Conservation (phyloP, 2,888 invertebrate genomes). For the Sarcophaga rosellei region DNA sequence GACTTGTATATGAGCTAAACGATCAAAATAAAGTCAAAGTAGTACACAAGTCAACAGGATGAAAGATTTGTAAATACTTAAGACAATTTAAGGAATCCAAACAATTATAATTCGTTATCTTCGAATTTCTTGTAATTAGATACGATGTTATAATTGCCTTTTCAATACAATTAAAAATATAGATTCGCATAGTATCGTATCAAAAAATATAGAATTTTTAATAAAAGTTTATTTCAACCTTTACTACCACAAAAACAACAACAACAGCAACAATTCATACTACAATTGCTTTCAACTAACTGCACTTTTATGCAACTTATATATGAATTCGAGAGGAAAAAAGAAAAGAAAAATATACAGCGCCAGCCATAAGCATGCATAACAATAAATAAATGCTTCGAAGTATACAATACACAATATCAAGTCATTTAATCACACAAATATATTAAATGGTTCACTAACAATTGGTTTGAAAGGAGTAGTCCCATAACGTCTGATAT, state of each 20-base stretch:
- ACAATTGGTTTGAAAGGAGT: neutral
- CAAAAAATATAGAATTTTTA: slow-evolving; percentile 17
- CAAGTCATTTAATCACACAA: neutral
- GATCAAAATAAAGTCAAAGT: neutral
- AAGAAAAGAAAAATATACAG: neutral
- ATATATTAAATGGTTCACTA: slow-evolving; percentile 25
- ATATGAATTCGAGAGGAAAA: slow-evolving; percentile 25
- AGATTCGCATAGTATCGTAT: neutral
- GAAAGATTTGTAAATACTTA: no score
- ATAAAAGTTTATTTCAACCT: slow-evolving; percentile 63
- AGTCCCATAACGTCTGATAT: no score
- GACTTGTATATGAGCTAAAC: slow-evolving; percentile 40
- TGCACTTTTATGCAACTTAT: slow-evolving; percentile 64
- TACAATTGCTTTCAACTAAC: slow-evolving; percentile 63
- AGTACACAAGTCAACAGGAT: no score
- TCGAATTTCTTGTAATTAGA: no score
- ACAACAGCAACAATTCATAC: slow-evolving; percentile 47
- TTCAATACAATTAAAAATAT: neutral
- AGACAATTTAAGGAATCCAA: no score
- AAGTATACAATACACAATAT: slow-evolving; percentile 7
- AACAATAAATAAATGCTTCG: slow-evolving; percentile 51
- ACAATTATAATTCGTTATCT: no score
- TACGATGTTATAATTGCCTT: neutral
- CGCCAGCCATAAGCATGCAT: slow-evolving; percentile 34
- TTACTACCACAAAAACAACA: slow-evolving; percentile 20